Conservation (phyloP, 2,113 vertebrate species). For the Orientallactaga bullata region DNA sequence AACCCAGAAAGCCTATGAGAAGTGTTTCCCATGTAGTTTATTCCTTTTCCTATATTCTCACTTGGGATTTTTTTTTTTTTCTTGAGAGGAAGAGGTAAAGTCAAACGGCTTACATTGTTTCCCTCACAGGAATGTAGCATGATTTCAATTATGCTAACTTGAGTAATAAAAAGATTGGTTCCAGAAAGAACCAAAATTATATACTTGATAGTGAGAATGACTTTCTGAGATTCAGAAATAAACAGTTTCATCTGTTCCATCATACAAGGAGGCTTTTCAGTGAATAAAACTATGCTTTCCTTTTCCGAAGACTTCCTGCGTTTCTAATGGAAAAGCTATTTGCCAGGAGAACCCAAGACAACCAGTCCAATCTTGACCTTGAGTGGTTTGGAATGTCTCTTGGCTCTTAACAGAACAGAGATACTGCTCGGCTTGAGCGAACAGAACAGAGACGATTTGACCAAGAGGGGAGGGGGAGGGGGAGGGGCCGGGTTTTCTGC, state of each 20-base stretch:
- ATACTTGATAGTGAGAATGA: conserved; percentile 53
- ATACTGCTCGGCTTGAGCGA: conserved; percentile 46
- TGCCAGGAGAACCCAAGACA: neutral
- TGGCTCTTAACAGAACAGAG: conserved; percentile 78
- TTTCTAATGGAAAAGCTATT: conserved; percentile 53
- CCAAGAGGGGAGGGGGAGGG: neutral
- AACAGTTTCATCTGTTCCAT: conserved; percentile 74
- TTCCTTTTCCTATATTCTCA: neutral
- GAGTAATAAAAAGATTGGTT: neutral
- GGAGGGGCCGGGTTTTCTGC: conserved; percentile 38
- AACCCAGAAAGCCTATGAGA: neutral
- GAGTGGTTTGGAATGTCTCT: conserved; percentile 77
- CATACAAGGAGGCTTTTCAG: conserved; percentile 59
- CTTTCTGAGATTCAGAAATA: conserved; percentile 58
- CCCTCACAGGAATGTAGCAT: conserved; percentile 10
- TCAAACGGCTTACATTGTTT: conserved; percentile 10
- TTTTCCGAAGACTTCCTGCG: conserved; percentile 60
- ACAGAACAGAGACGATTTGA: conserved; percentile 47
- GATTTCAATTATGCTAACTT: conserved; percentile 38
- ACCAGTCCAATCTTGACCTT: conserved; percentile 50
- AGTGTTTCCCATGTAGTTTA: neutral
- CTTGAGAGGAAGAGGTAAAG: neutral
- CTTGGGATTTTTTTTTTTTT: neutral
- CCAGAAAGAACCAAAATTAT: conserved; percentile 53
- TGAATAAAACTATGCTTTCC: conserved; percentile 54